Base-by-base conservation (phyloP, 2,113 vertebrate genomes). In the Syngnathoides biaculeatus region DNA sequence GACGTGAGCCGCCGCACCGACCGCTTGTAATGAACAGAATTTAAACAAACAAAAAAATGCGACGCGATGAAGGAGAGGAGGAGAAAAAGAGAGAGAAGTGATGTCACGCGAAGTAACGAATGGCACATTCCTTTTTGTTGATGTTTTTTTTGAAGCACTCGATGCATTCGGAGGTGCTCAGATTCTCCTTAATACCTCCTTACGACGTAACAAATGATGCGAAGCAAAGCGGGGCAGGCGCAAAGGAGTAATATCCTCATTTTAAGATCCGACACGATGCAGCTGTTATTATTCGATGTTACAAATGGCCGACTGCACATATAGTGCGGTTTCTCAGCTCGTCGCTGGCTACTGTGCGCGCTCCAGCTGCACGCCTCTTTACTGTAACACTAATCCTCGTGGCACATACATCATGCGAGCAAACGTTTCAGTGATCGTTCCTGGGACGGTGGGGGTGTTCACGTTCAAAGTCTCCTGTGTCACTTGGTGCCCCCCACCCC, bases 211-310 rank as follows among this genome's bases (percentile, higher is more conserved):
- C 79, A 74, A 64, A 43, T n/a, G 7, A 68, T 27, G 43, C 57
- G 56, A 72, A 63, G 47, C 48, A 27, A 74, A 72, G 53, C 58
- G 56, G 47, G 17, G 5, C 22, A 61, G 58, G 66, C 5, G 65
- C 15, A 64, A 70, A 68, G 67, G 75, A 66, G 65, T 67, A 80
- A 75, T 68, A 75, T 65, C 70, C 58, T 30, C 8, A 24, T 71
- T 73, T 67, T 64, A 78, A 65, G 53, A 70, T 75, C 43, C 40
- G 56, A 56, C 58, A 71, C 57, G 38, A 50, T 55, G 68, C 86
- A 84, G 86, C 86, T 90, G 86, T 86, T 89, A 80, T 86, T 82
- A 79, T 88, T 87, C 77, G 73, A 83, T 70, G 76, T 80, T 76
- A 67, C 76, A 79, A 62, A 82, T 80, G 85, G 79, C 65, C 73